Evolutionary conservation across 2,113 vertebrate species (phyloP).

Genomic region (Genyomyrus donnyi): DNA sequence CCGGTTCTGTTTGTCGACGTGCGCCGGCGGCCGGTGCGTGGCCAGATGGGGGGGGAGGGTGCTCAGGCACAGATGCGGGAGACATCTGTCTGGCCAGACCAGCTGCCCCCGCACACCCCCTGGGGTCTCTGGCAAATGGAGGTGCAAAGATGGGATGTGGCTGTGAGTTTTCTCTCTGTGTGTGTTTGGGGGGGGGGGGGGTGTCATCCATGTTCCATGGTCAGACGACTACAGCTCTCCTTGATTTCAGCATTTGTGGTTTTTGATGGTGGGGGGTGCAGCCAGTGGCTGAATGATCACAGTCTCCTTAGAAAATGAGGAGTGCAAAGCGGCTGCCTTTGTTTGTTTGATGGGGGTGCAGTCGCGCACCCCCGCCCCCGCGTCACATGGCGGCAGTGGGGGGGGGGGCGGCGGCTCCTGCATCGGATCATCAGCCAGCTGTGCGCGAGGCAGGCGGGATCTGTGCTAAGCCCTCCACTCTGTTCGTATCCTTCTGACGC

Average conservation of each 20-base stretch:
- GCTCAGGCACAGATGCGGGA: conserved; percentile 39
- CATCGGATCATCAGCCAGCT: conserved; percentile 75
- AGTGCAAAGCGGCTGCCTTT: conserved; percentile 47
- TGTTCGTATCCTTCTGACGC: conserved; percentile 56
- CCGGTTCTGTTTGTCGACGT: conserved; percentile 21
- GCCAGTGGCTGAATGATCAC: conserved; percentile 46
- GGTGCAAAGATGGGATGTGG: background rate
- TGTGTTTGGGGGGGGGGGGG: background rate
- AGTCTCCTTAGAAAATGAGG: conserved; percentile 42
- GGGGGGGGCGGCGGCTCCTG: conserved; percentile 50
- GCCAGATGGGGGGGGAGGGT: background rate
- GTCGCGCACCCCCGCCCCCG: conserved; percentile 48
- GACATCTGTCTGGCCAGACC: conserved; percentile 35
- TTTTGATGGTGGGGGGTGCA: conserved; percentile 34
- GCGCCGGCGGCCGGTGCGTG: background rate
- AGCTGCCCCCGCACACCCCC: conserved; percentile 26
- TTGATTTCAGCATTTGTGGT: conserved; percentile 35
- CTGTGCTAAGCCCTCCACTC: conserved; percentile 68
- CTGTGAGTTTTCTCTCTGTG: background rate
- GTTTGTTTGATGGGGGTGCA: conserved; percentile 45
- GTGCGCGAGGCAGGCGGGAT: conserved; percentile 69
- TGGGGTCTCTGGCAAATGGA: conserved; percentile 18
- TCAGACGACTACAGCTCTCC: conserved; percentile 13
- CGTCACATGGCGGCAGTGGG: conserved; percentile 53
- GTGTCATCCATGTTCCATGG: conserved; percentile 25